Evolutionary conservation across 2,113 vertebrate species (phyloP), one percentile per base, ranked within the genome.

Genomic region (Microcebus tavaratra): DNA sequence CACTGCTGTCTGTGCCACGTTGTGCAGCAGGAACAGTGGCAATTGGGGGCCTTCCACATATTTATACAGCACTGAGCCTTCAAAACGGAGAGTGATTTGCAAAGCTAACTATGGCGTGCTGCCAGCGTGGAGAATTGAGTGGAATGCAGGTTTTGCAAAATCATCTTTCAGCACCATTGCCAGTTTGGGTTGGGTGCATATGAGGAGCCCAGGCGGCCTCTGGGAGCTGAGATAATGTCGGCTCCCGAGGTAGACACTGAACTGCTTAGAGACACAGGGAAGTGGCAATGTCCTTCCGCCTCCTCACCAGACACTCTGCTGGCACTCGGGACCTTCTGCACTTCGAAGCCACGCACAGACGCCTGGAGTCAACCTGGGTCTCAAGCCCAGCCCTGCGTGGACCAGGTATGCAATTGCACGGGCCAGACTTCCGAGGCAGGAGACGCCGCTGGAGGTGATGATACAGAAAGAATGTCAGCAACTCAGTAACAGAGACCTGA

Each of bases 271-370:
- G 25, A 87, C 36, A 57, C 48, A 57, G 34, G 25, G 15, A 5
- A 81, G 63, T 57, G 25, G 13, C 14, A 2, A 0, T 10, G 0
- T 39, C 1, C 25, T 29, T 27, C 39, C 7, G 0, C 9, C 39
- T 81, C 65, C 29, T 2, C 25, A 1, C 82, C 82, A 42, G 27
- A 27, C 5, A 23, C 5, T 10, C 11, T 70, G 27, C 42, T 31
- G n/a, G 14, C 21, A 34, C n/a, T 34, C 5, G 6, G 42, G 27
- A 75, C 0, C 1, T 27, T 67, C 20, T 13, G 2, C 20, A 25
- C 45, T 48, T 63, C 20, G 65, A 78, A 17, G 21, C 17, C 57
- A 9, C 0, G 20, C 14, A 67, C 68, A 50, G 20, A n/a, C 1
- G 3, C 57, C 48, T 25, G 21, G 17, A 76, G 15, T 39, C 34